Evolutionary conservation across 2,797 vertebrate species (phyloP).

Genomic region (Sphaeramia orbicularis): DNA sequence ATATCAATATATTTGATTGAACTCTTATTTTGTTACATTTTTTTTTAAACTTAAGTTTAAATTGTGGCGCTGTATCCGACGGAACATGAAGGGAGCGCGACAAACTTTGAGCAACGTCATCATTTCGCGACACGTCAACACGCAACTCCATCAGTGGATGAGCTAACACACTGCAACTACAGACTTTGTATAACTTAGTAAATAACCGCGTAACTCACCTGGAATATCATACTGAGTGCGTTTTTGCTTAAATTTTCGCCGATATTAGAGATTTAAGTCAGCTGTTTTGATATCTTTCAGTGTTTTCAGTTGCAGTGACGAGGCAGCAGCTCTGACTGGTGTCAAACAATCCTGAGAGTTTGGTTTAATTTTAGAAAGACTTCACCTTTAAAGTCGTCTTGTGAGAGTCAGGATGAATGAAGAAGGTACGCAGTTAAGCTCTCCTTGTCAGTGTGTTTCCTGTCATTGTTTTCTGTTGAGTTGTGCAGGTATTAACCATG

Average conservation of each 20-base stretch:
- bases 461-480: accelerated
- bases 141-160: slow-evolving; percentile 4
- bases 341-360: no score
- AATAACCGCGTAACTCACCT: not conserved
- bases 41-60: no score
- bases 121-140: slow-evolving; percentile 52
- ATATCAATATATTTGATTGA: no score
- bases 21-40: no score
- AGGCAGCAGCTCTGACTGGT: no score
- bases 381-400: not conserved
- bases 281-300: no score
- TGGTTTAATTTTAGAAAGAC: not conserved
- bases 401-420: slow-evolving; percentile 72
- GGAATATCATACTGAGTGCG: no score
- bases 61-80: not conserved
- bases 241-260: no score
- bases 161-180: slow-evolving; percentile 12
- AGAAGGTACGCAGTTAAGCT: slow-evolving; percentile 62
- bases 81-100: not conserved
- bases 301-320: no score
- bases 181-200: not conserved
- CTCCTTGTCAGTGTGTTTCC: not conserved
- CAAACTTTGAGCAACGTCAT: slow-evolving; percentile 38
- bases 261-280: no score
- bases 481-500: not conserved